phyloP scores from a whole-genome alignment of 53 echinoderm and acorn worm species.

The Patiria pectinifera region DNA sequence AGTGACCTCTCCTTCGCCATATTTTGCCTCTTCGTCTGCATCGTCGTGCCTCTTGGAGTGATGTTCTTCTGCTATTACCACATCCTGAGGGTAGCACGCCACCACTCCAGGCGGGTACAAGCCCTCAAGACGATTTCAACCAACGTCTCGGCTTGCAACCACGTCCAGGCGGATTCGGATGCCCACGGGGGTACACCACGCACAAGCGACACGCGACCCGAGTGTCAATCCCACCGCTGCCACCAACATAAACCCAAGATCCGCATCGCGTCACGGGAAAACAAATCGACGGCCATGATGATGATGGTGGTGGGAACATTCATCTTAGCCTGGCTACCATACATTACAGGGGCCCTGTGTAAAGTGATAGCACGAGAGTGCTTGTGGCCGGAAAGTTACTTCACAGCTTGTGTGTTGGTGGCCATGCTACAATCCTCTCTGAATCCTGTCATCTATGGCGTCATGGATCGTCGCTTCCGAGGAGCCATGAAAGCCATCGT shows the following conservation, averaged over 20 bases:
- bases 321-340: slow-evolving; percentile 58
- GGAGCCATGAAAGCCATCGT: slow-evolving; percentile 56
- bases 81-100: slow-evolving; percentile 53
- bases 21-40: slow-evolving; percentile 26
- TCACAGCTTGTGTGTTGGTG: slow-evolving; percentile 56
- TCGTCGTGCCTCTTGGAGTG: slow-evolving; percentile 23
- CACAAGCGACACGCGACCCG: not conserved
- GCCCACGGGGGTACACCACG: not conserved
- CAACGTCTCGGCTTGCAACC: not conserved
- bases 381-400: slow-evolving; percentile 38
- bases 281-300: slow-evolving; percentile 51
- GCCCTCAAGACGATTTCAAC: slow-evolving; percentile 20
- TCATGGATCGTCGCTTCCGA: slow-evolving; percentile 59
- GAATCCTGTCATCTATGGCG: slow-evolving; percentile 69
- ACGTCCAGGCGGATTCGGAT: not conserved
- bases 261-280: slow-evolving; percentile 17
- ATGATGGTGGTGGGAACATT: slow-evolving; percentile 64
- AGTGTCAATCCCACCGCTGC: slow-evolving; percentile 46
- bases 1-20: slow-evolving; percentile 39
- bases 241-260: slow-evolving; percentile 1
- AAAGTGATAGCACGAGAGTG: not conserved
- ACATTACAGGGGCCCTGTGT: slow-evolving; percentile 46
- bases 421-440: slow-evolving; percentile 60
- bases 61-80: slow-evolving; percentile 64
- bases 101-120: slow-evolving; percentile 25